Conservation (phyloP, 2,797 vertebrate species). For the Phrynocephalus guinanensis region DNA sequence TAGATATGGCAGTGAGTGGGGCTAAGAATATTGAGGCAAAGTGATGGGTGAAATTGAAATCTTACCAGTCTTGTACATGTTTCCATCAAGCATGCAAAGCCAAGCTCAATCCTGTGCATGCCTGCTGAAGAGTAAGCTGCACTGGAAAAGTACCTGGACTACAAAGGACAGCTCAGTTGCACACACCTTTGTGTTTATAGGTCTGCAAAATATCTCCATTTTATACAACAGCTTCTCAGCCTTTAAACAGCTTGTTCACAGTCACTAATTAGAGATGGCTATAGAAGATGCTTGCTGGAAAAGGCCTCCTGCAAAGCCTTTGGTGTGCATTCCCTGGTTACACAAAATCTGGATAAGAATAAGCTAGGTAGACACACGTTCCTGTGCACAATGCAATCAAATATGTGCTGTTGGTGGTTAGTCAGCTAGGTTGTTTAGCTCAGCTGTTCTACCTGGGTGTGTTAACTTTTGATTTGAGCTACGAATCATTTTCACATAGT, state of each 20-base stretch:
- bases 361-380: not conserved
- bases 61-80: not conserved
- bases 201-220: too few relatives aligned
- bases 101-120: not conserved
- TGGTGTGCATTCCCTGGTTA: not conserved
- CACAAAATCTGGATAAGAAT: not conserved
- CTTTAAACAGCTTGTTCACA: too few relatives aligned
- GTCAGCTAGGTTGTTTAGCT: not conserved
- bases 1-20: too few relatives aligned
- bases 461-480: not conserved
- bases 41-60: too few relatives aligned
- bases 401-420: too few relatives aligned
- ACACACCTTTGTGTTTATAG: too few relatives aligned
- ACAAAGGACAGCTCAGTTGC: too few relatives aligned
- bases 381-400: not conserved
- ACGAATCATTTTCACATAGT: not conserved
- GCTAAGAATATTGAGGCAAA: too few relatives aligned
- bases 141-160: too few relatives aligned
- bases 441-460: not conserved
- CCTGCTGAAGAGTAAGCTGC: too few relatives aligned
- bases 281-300: not conserved
- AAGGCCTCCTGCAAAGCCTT: not conserved
- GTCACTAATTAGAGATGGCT: too few relatives aligned
- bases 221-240: too few relatives aligned
- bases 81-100: not conserved